Evolutionary conservation across 2,888 invertebrate genomes (phyloP).

Genomic region (Endomychus coccineus): DNA sequence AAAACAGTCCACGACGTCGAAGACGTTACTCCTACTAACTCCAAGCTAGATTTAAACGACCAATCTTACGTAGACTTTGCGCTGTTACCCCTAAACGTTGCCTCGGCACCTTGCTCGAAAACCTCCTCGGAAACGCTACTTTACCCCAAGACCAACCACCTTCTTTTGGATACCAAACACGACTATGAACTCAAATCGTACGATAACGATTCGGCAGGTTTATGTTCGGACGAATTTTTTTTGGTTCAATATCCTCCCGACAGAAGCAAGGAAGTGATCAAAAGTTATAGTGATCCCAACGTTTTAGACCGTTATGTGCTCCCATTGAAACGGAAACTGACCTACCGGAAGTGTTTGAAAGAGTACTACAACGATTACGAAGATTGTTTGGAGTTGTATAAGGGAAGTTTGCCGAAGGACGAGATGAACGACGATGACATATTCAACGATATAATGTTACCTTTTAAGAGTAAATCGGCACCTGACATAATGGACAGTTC

Average conservation of each 20-base stretch:
- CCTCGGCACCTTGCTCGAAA: constrained; percentile 31
- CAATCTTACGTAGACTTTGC: background rate
- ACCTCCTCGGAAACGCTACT: constrained; percentile 16
- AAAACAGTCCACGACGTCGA: constrained; percentile 23
- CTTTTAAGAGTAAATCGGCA: constrained; percentile 50
- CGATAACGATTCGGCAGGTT: constrained; percentile 27
- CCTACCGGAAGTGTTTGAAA: constrained; percentile 39
- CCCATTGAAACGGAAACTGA: constrained; percentile 19
- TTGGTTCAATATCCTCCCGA: constrained; percentile 37
- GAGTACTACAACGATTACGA: constrained; percentile 60
- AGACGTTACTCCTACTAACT: constrained; percentile 36
- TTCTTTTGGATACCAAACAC: constrained; percentile 32
- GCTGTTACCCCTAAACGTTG: background rate
- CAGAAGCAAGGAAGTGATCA: constrained; percentile 25
- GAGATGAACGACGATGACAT: constrained; percentile 40
- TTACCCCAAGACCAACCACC: constrained; percentile 18
- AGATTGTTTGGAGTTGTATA: constrained; percentile 51
- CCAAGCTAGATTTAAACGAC: constrained; percentile 24
- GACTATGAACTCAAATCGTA: constrained; percentile 33
- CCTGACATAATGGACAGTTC: constrained; percentile 46
- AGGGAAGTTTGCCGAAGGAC: constrained; percentile 26
- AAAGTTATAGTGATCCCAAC: constrained; percentile 37
- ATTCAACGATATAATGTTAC: constrained; percentile 35
- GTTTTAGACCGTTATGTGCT: constrained; percentile 30
- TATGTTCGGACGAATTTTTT: constrained; percentile 40